These are phyloP conservation scores for Irena cyanogastra DNA, from an alignment of 2,113 vertebrate genomes.

Conservation along the genomic window DNA sequence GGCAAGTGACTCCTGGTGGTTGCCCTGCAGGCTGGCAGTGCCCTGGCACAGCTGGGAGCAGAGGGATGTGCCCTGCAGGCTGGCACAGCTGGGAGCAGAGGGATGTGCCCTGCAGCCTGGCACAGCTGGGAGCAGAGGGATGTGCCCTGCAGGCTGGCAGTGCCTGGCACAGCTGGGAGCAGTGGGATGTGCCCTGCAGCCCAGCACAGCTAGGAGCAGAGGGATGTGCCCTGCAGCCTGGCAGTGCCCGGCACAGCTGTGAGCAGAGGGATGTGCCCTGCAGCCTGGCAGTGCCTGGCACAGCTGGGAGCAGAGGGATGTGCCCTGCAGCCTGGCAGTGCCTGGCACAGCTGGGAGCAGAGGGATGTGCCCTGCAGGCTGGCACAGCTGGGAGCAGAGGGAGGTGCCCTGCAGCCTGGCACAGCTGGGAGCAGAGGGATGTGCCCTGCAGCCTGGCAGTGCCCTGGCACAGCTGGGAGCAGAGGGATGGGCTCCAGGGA, in stretches of 20 bases:
- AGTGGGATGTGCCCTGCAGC: neutral
- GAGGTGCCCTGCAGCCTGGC: neutral
- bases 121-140: neutral
- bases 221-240: neutral
- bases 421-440: neutral
- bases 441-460: neutral
- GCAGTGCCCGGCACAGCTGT: neutral
- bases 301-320: neutral
- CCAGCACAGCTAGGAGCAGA: neutral
- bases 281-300: neutral
- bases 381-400: too few relatives aligned
- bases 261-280: neutral
- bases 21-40: neutral
- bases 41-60: neutral
- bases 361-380: neutral
- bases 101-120: too few relatives aligned
- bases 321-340: neutral
- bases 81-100: too few relatives aligned
- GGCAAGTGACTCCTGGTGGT: fast-evolving
- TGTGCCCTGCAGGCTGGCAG: neutral
- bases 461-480: neutral
- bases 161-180: neutral
- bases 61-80: neutral
- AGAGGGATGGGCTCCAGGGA: neutral
- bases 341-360: neutral